phyloP scores from a whole-genome alignment of 1,140 invertebrate species.

The Pogonognathellus flavescens region DNA sequence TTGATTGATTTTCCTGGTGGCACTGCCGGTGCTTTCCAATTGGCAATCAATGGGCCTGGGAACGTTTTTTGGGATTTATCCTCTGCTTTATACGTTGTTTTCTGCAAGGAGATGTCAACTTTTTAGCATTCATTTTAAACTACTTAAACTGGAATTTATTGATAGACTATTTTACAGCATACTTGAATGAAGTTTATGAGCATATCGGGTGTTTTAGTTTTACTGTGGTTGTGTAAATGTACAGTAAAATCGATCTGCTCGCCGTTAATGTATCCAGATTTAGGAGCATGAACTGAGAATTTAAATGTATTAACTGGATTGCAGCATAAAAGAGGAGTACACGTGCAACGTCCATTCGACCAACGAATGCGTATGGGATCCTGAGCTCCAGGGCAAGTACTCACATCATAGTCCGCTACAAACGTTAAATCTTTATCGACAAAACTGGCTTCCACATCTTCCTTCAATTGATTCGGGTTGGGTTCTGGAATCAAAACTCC shows the following conservation, averaged over 20 bases:
- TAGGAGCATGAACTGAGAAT: neutral
- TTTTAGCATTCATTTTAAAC: too few species aligned
- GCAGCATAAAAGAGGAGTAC: neutral
- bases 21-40: neutral
- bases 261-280: neutral
- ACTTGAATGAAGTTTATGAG: constrained; percentile 8
- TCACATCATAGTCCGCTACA: neutral
- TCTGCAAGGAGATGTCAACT: neutral
- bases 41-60: neutral
- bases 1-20: neutral
- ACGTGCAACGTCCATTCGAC: neutral
- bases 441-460: neutral
- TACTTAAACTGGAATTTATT: too few species aligned
- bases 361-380: neutral
- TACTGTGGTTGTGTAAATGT: neutral
- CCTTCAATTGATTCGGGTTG: neutral
- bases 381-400: neutral
- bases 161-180: too few species aligned
- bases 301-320: neutral
- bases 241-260: neutral
- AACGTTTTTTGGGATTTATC: neutral
- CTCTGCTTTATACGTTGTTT: constrained; percentile 1
- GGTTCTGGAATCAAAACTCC: neutral
- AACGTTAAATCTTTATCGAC: neutral
- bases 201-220: neutral